These are phyloP conservation scores for Cebidichthys violaceus DNA, from an alignment of 2,113 vertebrate species.

Conservation along the genomic window DNA sequence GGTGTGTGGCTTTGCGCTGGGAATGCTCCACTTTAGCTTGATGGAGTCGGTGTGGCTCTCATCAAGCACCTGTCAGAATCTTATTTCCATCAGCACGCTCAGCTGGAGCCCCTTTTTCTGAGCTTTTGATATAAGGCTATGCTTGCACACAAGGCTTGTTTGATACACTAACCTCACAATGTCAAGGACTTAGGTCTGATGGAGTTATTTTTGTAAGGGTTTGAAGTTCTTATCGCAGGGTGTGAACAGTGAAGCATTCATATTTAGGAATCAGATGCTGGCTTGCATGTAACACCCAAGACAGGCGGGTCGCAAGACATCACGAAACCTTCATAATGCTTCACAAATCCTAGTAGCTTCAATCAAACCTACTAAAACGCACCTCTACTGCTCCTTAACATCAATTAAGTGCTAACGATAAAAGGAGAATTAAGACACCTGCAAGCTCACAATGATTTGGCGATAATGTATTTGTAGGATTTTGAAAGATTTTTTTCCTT, in stretches of 20 bases:
- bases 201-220: slow-evolving; percentile 33
- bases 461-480: neutral
- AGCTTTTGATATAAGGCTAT: slow-evolving; percentile 43
- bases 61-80: slow-evolving; percentile 92
- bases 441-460: slow-evolving; percentile 11
- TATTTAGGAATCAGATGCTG: slow-evolving; percentile 31
- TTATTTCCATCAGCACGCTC: slow-evolving; percentile 91
- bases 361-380: slow-evolving; percentile 15
- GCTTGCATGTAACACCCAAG: slow-evolving; percentile 52
- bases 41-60: slow-evolving; percentile 97
- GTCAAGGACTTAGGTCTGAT: slow-evolving; percentile 17
- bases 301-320: slow-evolving; percentile 23
- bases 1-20: slow-evolving; percentile 90
- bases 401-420: neutral
- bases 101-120: slow-evolving; percentile 83
- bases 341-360: slow-evolving; percentile 8
- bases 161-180: slow-evolving; percentile 22
- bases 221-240: slow-evolving; percentile 28
- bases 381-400: slow-evolving; percentile 3
- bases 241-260: slow-evolving; percentile 20
- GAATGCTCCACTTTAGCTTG: slow-evolving; percentile 93
- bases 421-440: slow-evolving; percentile 6
- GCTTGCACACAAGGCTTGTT: slow-evolving; percentile 30
- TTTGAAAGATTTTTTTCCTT: neutral
- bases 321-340: slow-evolving; percentile 5